These are phyloP conservation scores for Pollimyrus isidori DNA, from an alignment of 2,113 vertebrate genomes.

Conservation along the genomic window DNA sequence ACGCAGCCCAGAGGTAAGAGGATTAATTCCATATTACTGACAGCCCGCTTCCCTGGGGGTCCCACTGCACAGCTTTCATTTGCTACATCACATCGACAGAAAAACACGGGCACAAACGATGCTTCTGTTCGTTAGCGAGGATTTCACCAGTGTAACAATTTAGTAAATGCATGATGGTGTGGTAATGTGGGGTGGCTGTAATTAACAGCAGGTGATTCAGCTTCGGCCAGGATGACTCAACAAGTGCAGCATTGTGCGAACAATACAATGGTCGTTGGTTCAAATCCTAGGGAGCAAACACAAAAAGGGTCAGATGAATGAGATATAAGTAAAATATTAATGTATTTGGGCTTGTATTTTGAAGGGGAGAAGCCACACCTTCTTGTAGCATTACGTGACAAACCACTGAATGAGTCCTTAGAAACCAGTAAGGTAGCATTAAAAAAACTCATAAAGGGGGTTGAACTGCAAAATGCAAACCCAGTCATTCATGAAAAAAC, in stretches of 20 bases:
- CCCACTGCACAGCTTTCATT: not conserved
- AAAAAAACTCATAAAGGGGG: not conserved
- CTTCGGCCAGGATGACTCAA: not conserved
- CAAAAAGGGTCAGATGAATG: not conserved
- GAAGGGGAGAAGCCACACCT: not conserved
- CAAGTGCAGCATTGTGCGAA: not conserved
- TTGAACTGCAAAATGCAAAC: not conserved
- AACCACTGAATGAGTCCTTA: not conserved
- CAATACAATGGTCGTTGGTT: not conserved
- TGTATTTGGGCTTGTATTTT: not conserved
- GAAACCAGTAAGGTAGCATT: not conserved
- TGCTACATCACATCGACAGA: not conserved
- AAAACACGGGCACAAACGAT: not conserved
- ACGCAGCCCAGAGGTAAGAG: not conserved
- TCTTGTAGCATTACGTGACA: not conserved
- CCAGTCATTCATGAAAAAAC: not conserved
- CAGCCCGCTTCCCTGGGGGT: not conserved
- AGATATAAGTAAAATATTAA: not conserved
- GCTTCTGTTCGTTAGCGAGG: not conserved
- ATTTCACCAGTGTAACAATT: not conserved
- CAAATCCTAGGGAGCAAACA: not conserved
- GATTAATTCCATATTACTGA: slow-evolving; percentile 9
- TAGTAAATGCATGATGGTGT: not conserved
- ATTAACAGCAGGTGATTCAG: not conserved
- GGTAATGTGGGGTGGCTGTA: not conserved